Evolutionary conservation across 2,797 vertebrate genomes (phyloP).

Genomic region (Ibycter americanus): DNA sequence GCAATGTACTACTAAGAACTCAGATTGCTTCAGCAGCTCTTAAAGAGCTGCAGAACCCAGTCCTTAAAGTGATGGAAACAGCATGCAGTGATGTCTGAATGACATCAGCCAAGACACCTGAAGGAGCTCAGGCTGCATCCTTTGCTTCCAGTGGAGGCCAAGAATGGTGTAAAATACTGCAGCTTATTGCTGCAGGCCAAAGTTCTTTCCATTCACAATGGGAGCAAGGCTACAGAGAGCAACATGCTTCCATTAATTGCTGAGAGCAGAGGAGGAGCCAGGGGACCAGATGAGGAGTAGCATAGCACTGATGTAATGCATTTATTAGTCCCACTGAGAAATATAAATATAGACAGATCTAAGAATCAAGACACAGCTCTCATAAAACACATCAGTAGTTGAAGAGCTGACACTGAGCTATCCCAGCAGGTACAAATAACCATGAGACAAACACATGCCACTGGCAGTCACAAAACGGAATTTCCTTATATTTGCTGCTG

Average conservation of each 20-base stretch:
- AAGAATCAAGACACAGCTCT: background rate
- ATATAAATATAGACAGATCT: background rate
- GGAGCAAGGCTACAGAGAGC: background rate
- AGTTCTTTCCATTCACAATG: background rate
- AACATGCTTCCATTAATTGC: background rate
- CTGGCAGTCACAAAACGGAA: background rate
- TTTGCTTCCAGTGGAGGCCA: background rate
- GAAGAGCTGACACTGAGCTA: background rate
- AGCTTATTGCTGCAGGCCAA: background rate
- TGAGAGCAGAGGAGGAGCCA: background rate
- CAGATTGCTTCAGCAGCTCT: background rate
- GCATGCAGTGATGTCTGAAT: background rate
- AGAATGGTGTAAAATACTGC: background rate
- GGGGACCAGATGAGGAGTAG: background rate
- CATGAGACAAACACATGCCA: background rate
- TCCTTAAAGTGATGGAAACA: background rate
- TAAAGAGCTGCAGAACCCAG: background rate
- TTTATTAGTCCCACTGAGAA: background rate
- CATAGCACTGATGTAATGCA: background rate
- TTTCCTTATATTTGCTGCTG: background rate
- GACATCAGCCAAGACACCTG: background rate
- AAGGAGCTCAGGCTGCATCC: background rate
- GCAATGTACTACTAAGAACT: background rate
- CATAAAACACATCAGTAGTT: background rate
- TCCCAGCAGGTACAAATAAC: background rate